Evolutionary conservation across 2,113 vertebrate genomes (phyloP).

Genomic region (Burhinus oedicnemus): DNA sequence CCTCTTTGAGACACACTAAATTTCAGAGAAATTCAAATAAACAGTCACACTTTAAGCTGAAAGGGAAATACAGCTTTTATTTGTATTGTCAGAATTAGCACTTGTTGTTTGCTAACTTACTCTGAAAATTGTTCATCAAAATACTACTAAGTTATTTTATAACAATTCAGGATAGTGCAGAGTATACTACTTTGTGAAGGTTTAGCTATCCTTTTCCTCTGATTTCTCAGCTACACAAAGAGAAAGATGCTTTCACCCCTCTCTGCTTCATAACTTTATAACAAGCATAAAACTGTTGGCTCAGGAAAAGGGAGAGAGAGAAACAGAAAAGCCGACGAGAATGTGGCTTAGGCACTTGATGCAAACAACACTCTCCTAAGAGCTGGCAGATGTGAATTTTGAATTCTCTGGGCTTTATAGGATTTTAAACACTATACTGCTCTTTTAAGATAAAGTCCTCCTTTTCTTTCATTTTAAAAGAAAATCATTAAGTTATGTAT

Average conservation of each 20-base stretch:
- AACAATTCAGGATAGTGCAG: neutral
- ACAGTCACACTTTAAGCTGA: neutral
- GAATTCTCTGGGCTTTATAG: neutral
- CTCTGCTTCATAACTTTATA: neutral
- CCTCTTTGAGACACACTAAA: neutral
- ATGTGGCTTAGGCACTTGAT: neutral
- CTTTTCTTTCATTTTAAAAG: neutral
- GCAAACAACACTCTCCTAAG: neutral
- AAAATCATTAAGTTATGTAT: neutral
- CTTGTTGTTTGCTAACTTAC: neutral
- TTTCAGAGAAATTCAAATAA: neutral
- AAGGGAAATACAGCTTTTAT: neutral
- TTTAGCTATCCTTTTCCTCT: neutral
- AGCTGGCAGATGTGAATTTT: neutral
- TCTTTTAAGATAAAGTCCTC: neutral
- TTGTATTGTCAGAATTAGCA: neutral
- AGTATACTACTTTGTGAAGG: neutral
- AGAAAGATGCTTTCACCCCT: neutral
- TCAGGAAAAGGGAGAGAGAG: neutral
- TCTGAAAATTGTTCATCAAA: neutral
- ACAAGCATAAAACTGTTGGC: neutral
- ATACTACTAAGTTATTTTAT: neutral
- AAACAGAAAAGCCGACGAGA: neutral
- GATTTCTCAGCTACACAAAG: neutral
- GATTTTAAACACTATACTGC: neutral